These are phyloP conservation scores for Horisme vitalbata DNA, from an alignment of 2,888 invertebrate genomes.

Conservation along the genomic window DNA sequence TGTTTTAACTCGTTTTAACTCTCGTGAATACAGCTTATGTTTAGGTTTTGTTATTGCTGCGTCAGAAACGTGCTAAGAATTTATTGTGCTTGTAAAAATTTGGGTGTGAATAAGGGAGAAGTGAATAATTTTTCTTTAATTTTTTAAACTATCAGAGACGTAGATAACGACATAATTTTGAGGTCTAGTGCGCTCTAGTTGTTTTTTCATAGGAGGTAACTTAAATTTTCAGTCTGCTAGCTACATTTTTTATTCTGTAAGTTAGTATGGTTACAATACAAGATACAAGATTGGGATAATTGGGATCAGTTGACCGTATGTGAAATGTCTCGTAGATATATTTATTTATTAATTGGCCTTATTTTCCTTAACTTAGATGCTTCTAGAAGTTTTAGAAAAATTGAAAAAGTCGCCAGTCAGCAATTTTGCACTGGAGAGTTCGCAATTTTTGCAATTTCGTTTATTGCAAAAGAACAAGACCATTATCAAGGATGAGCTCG, in stretches of 20 bases:
- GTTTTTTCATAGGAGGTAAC: no score
- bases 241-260: no score
- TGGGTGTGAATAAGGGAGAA: conserved; percentile 11
- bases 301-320: no score
- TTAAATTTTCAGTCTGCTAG: no score
- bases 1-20: conserved; percentile 30
- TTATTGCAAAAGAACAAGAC: conserved; percentile 19
- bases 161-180: no score
- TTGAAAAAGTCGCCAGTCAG: neutral
- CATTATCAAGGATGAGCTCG: conserved; percentile 15
- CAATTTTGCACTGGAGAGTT: conserved; percentile 7
- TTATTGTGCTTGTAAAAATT: conserved; percentile 23
- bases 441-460: conserved; percentile 12
- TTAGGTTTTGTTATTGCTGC: conserved; percentile 33
- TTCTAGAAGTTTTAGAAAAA: neutral
- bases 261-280: no score
- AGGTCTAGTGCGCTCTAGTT: no score
- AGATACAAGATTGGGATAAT: no score
- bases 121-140: conserved; percentile 15
- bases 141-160: no score
- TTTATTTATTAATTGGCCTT: neutral
- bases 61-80: conserved; percentile 32
- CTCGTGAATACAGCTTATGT: conserved; percentile 32
- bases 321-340: no score
- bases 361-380: neutral